Base-by-base conservation (phyloP, 2,888 invertebrate species). In the Diplazon laetatorius region DNA sequence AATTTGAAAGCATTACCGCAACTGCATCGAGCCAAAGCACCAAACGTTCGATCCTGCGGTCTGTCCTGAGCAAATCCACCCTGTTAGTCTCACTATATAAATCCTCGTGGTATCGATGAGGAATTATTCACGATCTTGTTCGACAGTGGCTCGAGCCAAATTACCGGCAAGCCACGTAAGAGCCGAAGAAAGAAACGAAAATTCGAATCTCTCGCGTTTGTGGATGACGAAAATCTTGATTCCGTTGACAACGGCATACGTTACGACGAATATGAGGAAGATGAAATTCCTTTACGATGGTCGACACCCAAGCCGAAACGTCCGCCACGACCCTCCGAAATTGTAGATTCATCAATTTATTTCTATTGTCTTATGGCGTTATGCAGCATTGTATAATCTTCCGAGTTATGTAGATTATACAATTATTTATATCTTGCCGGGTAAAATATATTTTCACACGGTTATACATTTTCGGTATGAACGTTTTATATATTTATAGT, bases 231-330 rank as follows among this genome's bases (percentile, higher is more conserved):
- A 5, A 25, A 44, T 1, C 55, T 42, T n/a, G 20, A 63, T 30
- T 55, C 74, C 22, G 42, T 57, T 39, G 39, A 14, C 50, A 22
- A 55, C 8, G 70, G 66, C 16, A 44, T 62, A 6, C 35, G 68
- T 35, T 85, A 83, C 63, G 82, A 83, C 20, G 85, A 84, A 80
- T 86, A 86, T 46, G 84, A 85, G 44, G 81, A 83, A 37, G 84
- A 86, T 6, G 30, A 14, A 30, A 35, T 35, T 16, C 71, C 65
- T 12, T 50, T 50, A 16, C 60, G 18, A n/a, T 42, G 20, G 50
- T 50, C 66, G 16, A 50, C 68, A 9, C 48, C 63, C 22, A 59
- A 57, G 42, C 37, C 44, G 16, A 73, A 68, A 69, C 60, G 52
- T 59, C 44, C 65, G 25, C 76, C 79, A 1, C 80, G 35, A 37